Conservation (phyloP, 2,797 vertebrate species). For the Glossophaga mutica region DNA sequence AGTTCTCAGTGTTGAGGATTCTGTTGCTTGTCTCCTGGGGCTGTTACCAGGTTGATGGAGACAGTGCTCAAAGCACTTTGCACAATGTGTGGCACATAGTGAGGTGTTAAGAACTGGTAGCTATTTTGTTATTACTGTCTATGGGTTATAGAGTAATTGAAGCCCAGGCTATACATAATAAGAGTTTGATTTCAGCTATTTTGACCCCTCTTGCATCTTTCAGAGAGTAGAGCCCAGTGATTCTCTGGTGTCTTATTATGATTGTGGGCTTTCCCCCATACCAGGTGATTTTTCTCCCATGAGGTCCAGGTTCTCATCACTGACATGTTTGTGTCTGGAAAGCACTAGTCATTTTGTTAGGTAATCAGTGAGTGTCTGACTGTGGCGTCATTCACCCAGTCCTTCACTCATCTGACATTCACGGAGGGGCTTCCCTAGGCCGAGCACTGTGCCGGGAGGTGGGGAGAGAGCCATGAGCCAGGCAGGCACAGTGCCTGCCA, state of each 20-base stretch:
- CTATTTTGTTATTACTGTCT: background rate
- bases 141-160: background rate
- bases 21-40: background rate
- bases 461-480: accelerated
- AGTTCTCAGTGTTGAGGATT: background rate
- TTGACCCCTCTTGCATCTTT: background rate
- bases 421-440: background rate
- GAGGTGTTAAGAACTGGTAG: background rate
- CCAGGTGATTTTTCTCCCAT: background rate
- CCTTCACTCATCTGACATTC: background rate
- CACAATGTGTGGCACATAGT: accelerated
- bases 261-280: background rate
- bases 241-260: background rate
- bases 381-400: background rate
- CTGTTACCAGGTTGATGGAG: background rate
- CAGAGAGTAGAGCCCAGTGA: background rate
- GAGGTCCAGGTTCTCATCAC: background rate
- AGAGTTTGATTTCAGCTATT: background rate
- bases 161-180: background rate
- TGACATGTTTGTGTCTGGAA: background rate
- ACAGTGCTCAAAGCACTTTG: background rate
- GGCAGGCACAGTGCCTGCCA: background rate
- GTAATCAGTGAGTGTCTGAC: background rate
- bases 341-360: background rate
- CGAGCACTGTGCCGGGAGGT: background rate